Evolutionary conservation across 2,113 vertebrate genomes (phyloP).

Genomic region (Boulengeromyrus knoepffleri): DNA sequence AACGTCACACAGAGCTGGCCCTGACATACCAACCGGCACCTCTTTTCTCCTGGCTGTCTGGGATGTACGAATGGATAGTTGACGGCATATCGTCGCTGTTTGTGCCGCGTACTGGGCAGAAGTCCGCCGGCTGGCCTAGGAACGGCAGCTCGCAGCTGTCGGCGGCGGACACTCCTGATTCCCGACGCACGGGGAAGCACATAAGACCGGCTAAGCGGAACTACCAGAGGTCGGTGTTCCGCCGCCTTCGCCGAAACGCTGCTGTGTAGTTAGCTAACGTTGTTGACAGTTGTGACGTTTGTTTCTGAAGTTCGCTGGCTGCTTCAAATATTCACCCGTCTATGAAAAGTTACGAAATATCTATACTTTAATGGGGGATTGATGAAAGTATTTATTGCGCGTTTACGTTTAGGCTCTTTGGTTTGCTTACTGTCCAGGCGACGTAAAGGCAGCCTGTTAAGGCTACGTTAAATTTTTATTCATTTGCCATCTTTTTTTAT

Average conservation of each 20-base stretch:
- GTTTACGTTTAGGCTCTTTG: background rate
- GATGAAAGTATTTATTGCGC: background rate
- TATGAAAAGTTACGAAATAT: background rate
- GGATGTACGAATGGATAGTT: constrained; percentile 74
- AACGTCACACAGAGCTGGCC: constrained; percentile 49
- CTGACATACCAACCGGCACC: constrained; percentile 35
- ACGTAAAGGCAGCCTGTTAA: background rate
- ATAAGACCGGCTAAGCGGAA: constrained; percentile 58
- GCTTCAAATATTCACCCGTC: background rate
- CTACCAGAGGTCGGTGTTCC: constrained; percentile 58
- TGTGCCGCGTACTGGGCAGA: constrained; percentile 52
- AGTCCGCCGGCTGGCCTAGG: constrained; percentile 43
- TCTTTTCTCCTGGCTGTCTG: constrained; percentile 56
- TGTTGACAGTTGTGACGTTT: background rate
- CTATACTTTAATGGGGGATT: background rate
- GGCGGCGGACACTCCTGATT: constrained; percentile 22
- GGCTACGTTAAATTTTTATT: background rate
- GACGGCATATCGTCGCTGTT: constrained; percentile 68
- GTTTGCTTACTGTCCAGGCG: background rate
- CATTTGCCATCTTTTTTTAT: background rate
- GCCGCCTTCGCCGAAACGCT: background rate
- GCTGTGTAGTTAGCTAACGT: background rate
- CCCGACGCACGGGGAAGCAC: constrained; percentile 37
- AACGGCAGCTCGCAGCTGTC: constrained; percentile 30
- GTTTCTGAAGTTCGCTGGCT: background rate